These are phyloP conservation scores for Hemibagrus guttatus DNA, from an alignment of 2,797 vertebrate genomes.

Conservation along the genomic window DNA sequence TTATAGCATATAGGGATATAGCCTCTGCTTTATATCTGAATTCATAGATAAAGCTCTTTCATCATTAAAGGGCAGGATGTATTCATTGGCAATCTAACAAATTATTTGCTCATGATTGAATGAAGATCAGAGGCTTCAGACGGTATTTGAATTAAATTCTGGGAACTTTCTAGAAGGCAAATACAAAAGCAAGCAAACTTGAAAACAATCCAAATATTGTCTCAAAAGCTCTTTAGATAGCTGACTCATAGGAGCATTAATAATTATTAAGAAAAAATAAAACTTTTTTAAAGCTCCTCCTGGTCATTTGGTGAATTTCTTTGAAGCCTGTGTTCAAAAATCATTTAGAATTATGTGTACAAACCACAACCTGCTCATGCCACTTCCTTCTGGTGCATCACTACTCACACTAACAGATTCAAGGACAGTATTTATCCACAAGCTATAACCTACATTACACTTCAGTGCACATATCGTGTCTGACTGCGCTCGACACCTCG, in stretches of 20 bases:
- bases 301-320: neutral
- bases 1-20: neutral
- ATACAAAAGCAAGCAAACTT: neutral
- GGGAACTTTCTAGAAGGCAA: neutral
- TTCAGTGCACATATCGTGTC: neutral
- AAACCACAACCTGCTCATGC: neutral
- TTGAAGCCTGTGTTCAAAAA: neutral
- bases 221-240: neutral
- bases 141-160: neutral
- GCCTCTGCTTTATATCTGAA: too few species aligned
- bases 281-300: neutral
- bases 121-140: neutral
- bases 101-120: neutral
- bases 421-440: neutral
- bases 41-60: neutral
- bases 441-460: neutral
- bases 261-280: neutral
- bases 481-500: neutral
- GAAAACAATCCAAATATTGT: neutral
- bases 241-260: neutral
- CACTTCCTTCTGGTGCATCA: neutral
- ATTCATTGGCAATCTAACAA: neutral
- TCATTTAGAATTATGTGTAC: neutral
- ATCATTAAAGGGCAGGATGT: neutral
- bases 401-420: neutral